Conservation (phyloP, 2,888 invertebrate genomes). For the Nephrotoma flavescens region DNA sequence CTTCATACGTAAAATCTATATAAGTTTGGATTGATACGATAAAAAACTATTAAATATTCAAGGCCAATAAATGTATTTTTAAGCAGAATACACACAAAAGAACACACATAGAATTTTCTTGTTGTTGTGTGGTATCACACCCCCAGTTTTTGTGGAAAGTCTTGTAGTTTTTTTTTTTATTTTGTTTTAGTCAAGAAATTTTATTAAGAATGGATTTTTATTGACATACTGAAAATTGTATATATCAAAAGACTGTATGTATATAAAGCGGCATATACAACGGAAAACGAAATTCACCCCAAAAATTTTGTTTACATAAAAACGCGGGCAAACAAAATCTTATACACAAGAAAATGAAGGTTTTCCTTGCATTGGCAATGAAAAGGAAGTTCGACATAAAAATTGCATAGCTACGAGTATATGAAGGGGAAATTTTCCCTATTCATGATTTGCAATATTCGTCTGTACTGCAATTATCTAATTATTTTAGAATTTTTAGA, state of each 20-base stretch:
- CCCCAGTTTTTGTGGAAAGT: not conserved
- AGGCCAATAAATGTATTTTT: not conserved
- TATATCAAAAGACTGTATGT: not conserved
- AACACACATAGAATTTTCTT: not conserved
- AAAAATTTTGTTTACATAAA: not conserved
- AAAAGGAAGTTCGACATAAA: not conserved
- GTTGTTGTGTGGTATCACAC: not conserved
- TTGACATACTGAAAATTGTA: not conserved
- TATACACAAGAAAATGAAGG: not conserved
- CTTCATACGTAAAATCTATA: not conserved
- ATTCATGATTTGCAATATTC: not conserved
- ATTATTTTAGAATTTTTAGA: not conserved
- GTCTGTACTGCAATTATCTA: not conserved
- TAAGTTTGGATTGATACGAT: not conserved
- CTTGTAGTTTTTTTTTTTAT: not conserved
- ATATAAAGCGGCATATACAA: not conserved
- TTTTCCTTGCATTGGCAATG: not conserved
- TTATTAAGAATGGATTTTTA: not conserved
- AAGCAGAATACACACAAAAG: not conserved
- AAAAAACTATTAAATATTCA: not conserved
- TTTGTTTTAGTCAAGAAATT: not conserved
- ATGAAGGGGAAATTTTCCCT: not conserved
- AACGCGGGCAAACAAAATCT: not conserved
- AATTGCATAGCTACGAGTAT: not conserved
- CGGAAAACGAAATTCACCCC: not conserved